Evolutionary conservation across 2,113 vertebrate species (phyloP), one percentile per base, ranked within the genome.

Genomic region (Phalacrocorax carbo): DNA sequence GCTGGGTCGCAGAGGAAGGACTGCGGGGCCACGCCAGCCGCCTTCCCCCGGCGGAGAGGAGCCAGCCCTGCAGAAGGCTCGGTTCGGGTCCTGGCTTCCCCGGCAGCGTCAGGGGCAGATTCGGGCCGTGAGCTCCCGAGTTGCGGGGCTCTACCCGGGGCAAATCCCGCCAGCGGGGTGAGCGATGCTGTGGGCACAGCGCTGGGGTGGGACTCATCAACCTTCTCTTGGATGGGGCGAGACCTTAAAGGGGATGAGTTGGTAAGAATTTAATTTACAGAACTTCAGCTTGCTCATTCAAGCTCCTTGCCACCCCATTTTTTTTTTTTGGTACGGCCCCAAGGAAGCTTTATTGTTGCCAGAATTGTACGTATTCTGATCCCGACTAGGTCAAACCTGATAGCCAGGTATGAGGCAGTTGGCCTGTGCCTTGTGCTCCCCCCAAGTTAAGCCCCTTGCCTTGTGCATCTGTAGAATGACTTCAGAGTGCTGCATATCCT

Each of bases 221-320:
- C 38, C 15, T 19, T 57, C 40, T 73, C 42, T 42, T 51, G 54
- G 44, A 23, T 19, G 38, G 19, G 44, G 25, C 10, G 73, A 57
- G 64, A 65, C 19, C 32, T 60, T 30, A 42, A 81, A 64, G 27
- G n/a, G 36, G 3, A 13, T 21, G 15, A 94, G 44, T 5, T 38
- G 14, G 68, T 36, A 72, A 81, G 60, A 77, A 44, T 10, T 80
- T 30, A 72, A 71, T 58, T 60, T 51, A 64, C 8, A 57, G 29
- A 80, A 38, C 48, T 49, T 66, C 30, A 30, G 5, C 25, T 27
- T 58, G 42, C 16, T 82, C 42, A 48, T 79, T 68, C 61, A 54
- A 49, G 9, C 32, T 71, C 38, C 27, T 86, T 0, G 0, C 30
- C 19, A 49, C 14, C 25, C 15, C 26, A 4, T 16, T 27, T 52